Percentiles rank a stretch among this genome's conserved stretches.
phyloP scores from a whole-genome alignment of 2,888 invertebrate genomes.

The Callinectes sapidus region DNA sequence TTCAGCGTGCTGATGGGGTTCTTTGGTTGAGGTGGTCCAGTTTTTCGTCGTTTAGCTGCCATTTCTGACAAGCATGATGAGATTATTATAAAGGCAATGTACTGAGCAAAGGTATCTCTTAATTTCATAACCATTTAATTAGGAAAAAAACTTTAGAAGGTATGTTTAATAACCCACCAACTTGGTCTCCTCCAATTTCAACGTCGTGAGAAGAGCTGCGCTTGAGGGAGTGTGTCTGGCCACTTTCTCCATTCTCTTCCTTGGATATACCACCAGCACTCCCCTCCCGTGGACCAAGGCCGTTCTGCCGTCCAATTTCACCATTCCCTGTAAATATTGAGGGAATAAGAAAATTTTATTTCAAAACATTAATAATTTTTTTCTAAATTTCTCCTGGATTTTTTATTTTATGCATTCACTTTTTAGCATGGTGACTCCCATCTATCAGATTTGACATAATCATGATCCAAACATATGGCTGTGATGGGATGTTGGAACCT shows the following conservation, averaged over 20 bases:
- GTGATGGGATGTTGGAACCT: not conserved
- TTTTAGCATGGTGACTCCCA: not conserved
- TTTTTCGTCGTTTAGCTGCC: conserved; percentile 65
- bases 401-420: not conserved
- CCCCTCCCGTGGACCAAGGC: conserved; percentile 34
- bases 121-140: not conserved
- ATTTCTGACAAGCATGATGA: conserved; percentile 16
- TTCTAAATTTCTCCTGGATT: not conserved
- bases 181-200: conserved; percentile 36
- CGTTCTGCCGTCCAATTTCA: conserved; percentile 38
- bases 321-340: conserved; percentile 34
- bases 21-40: conserved; percentile 75
- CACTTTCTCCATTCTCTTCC: conserved; percentile 44
- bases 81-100: not conserved
- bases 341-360: not conserved
- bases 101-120: too few species aligned
- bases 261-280: not conserved
- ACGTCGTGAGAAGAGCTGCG: conserved; percentile 40
- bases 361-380: not conserved
- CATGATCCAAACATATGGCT: not conserved
- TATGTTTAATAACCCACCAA: conserved; percentile 28
- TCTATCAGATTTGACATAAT: not conserved
- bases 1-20: conserved; percentile 91
- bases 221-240: conserved; percentile 29
- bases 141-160: not conserved